Conservation (phyloP, 2,113 vertebrate genomes). For the Perca flavescens region DNA sequence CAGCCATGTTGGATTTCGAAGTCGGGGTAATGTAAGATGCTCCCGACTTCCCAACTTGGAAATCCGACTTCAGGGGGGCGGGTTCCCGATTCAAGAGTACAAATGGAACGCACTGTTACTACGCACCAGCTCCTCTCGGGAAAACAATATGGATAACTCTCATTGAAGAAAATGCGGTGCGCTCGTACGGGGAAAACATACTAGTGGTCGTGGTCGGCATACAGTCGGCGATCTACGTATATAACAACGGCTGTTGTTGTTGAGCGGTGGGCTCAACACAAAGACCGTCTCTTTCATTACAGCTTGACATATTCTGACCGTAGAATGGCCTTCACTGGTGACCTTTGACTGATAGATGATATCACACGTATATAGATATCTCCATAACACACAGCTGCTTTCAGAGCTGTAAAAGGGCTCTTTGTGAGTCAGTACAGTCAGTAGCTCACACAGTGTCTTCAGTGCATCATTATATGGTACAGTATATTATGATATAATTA, state of each 20-base stretch:
- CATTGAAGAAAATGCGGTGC: not conserved
- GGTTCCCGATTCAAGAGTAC: too few species aligned
- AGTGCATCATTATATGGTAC: not conserved
- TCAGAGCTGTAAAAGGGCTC: constrained; percentile 19
- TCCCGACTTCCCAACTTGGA: too few species aligned
- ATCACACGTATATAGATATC: constrained; percentile 32
- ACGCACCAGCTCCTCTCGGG: not conserved
- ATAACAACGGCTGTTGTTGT: not conserved
- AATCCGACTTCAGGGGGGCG: too few species aligned
- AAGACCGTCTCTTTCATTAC: constrained; percentile 28
- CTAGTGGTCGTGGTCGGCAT: not conserved
- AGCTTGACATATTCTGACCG: constrained; percentile 60
- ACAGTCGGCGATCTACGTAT: constrained; percentile 37
- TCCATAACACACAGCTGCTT: constrained; percentile 23
- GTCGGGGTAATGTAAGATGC: too few species aligned
- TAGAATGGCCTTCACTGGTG: constrained; percentile 31
- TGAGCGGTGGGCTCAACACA: constrained; percentile 16
- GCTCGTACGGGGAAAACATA: not conserved
- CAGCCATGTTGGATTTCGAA: too few species aligned
- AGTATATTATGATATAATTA: constrained; percentile 31
- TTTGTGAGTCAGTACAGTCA: constrained; percentile 34
- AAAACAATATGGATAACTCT: constrained; percentile 11
- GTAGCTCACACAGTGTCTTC: not conserved
- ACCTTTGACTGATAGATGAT: constrained; percentile 50
- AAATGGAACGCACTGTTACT: not conserved